Evolutionary conservation across 1,140 invertebrate genomes (phyloP), one percentile per base, ranked within the genome.

Genomic region (Trichomalopsis sarcophagae): DNA sequence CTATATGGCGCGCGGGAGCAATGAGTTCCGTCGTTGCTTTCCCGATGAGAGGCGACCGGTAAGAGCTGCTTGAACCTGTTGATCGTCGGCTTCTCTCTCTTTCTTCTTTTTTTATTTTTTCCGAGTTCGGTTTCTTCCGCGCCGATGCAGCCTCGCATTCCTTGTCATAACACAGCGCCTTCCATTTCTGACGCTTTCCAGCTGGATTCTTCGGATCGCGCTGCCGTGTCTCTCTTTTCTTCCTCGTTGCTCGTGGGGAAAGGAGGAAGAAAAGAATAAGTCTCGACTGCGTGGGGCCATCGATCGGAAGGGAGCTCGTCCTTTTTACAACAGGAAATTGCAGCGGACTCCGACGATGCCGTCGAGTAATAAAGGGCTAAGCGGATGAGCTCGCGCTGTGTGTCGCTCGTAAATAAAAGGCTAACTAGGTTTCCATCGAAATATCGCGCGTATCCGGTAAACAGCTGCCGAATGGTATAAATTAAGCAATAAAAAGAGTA

Each of bases 1-100:
- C 27, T 71, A 17, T 11, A 44, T 44, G 40, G 80, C 81, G 79
- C 71, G 40, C 71, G 40, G 36, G 50, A 82, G 87, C 87, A 88
- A 88, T 86, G 81, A 87, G 86, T 47, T 77, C 71, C 75, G 17
- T 10, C 81, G 71, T 5, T 81, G 83, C 73, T 83, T 83, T 69
- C 40, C 40, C 84, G 69, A 62, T 62, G 55, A 62, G 55, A 62
- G 55, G 55, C 21, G 6, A 14, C 55, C 55, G 55, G 17, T 14
- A 62, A 21, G 17, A 21, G 14, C 55, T 17, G 17, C 27, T 50
- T 62, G 78, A 87, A 77, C 82, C 82, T 84, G 82, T 84, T 84
- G 62, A 68, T 78, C 62, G 36, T 23, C 21, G 23, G 79, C 40
- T 81, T 30, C 11, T 81, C 47, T 14, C 23, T 4, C 68, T 33